Conservation (phyloP, 2,888 invertebrate species). For the Mimas tiliae region DNA sequence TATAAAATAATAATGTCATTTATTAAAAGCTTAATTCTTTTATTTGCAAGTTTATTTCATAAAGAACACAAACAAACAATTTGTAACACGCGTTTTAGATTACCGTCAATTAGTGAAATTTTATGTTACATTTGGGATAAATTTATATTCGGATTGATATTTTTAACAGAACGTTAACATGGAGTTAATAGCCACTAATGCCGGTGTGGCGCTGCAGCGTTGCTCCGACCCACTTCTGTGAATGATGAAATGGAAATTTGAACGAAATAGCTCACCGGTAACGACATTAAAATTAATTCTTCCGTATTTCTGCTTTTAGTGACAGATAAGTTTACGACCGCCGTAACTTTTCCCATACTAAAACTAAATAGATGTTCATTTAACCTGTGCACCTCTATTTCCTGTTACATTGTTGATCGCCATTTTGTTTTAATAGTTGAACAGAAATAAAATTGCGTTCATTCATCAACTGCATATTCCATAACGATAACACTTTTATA, state of each 20-base stretch:
- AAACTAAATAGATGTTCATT: constrained; percentile 47
- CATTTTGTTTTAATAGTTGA: background rate
- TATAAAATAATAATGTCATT: constrained; percentile 12
- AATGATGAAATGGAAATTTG: constrained; percentile 59
- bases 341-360: constrained; percentile 50
- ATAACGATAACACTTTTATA: constrained; percentile 14
- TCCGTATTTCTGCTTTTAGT: constrained; percentile 56
- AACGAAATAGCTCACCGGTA: constrained; percentile 52
- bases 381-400: constrained; percentile 35
- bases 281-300: constrained; percentile 59
- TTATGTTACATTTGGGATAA: constrained; percentile 41
- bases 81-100: constrained; percentile 38
- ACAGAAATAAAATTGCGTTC: constrained; percentile 2
- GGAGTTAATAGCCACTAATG: constrained; percentile 74
- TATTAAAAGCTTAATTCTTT: constrained; percentile 17
- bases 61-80: constrained; percentile 37
- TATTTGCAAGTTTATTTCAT: constrained; percentile 30
- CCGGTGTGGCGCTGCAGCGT: constrained; percentile 55
- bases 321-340: constrained; percentile 60
- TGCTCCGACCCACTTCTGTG: constrained; percentile 61
- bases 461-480: background rate
- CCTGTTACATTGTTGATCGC: constrained; percentile 20
- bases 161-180: constrained; percentile 67
- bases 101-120: constrained; percentile 47
- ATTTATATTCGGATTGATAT: constrained; percentile 56